A percentile compares a stretch with the other conserved stretches of the same genome.
phyloP scores from a whole-genome alignment of 2,797 vertebrate species.

The Tragelaphus eurycerus region DNA sequence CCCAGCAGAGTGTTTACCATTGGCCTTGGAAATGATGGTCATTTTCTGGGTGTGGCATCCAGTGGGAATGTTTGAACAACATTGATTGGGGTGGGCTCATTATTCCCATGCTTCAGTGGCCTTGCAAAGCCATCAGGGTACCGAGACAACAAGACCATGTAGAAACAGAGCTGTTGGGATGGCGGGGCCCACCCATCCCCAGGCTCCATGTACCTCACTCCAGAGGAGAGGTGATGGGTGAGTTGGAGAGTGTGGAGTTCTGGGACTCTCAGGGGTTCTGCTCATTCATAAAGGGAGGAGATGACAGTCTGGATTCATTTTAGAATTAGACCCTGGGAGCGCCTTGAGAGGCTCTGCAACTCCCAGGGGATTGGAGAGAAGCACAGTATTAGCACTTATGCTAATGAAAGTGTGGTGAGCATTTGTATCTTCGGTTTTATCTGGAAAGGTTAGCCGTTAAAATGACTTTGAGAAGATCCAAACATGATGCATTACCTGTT shows the following conservation, averaged over 20 bases:
- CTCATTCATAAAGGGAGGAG: background rate
- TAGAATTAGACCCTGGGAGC: background rate
- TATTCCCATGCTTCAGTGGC: background rate
- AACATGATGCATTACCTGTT: background rate
- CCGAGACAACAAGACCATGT: background rate
- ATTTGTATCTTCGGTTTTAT: constrained; percentile 42
- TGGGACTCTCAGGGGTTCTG: background rate
- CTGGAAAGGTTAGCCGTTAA: constrained; percentile 32
- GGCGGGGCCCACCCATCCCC: accelerated
- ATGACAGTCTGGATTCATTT: background rate
- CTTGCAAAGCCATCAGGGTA: background rate
- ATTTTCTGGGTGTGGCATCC: background rate
- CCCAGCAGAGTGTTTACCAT: background rate
- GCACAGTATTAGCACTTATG: constrained; percentile 45
- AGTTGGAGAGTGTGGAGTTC: background rate
- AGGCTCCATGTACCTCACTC: accelerated
- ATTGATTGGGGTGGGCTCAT: accelerated
- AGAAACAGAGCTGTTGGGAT: background rate
- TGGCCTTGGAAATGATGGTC: background rate
- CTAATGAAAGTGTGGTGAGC: constrained; percentile 32
- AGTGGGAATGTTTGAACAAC: background rate
- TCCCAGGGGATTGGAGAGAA: background rate
- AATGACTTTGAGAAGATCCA: background rate
- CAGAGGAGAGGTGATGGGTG: no score
- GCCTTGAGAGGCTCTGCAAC: background rate